phyloP scores from a whole-genome alignment of 2,113 vertebrate genomes.

The Tachysurus fulvidraco region DNA sequence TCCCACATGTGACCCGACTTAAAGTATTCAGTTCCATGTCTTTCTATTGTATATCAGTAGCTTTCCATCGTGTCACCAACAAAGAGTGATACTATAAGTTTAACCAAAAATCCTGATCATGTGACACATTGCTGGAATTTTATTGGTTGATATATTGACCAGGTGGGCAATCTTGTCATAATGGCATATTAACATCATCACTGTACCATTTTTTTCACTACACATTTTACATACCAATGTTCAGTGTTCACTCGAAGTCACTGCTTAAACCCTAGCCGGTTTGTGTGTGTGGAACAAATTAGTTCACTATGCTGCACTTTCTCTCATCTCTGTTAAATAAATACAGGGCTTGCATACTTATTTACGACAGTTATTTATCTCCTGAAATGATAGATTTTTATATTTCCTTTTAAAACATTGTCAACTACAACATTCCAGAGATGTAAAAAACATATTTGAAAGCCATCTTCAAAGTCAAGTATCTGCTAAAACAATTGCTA shows the following conservation, averaged over 20 bases:
- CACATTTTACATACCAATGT: slow-evolving; percentile 51
- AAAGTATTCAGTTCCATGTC: background rate
- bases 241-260: slow-evolving; percentile 68
- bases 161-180: background rate
- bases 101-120: background rate
- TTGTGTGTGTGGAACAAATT: slow-evolving; percentile 75
- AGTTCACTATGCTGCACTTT: slow-evolving; percentile 70
- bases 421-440: slow-evolving; percentile 38
- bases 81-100: background rate
- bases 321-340: slow-evolving; percentile 70
- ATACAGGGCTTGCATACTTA: slow-evolving; percentile 69
- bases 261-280: slow-evolving; percentile 73
- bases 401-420: slow-evolving; percentile 28
- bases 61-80: background rate
- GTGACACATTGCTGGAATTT: background rate
- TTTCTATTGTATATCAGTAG: background rate
- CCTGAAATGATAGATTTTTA: slow-evolving; percentile 12
- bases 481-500: slow-evolving; percentile 56
- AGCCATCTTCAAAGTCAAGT: slow-evolving; percentile 56
- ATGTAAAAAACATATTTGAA: slow-evolving; percentile 53
- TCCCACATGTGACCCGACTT: background rate
- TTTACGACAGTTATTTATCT: slow-evolving; percentile 56
- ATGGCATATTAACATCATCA: background rate
- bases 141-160: background rate
- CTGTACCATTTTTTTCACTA: slow-evolving; percentile 1